Percentiles rank a stretch among this genome's conserved stretches.
Conservation (phyloP, 2,113 vertebrate genomes). For the Rhodinocichla rosea region DNA sequence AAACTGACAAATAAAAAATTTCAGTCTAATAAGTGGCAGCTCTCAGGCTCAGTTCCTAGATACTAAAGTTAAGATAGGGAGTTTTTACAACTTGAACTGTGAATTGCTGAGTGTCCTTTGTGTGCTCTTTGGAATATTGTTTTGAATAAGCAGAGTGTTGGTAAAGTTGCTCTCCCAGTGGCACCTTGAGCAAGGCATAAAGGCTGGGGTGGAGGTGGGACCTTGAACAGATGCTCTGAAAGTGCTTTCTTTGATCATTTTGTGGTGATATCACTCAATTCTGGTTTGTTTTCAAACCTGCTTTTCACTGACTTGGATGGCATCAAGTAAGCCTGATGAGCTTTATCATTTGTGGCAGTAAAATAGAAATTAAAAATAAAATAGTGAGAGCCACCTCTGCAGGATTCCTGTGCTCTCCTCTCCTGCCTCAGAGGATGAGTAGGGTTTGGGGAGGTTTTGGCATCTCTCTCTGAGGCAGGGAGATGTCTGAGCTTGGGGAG, state of each 20-base stretch:
- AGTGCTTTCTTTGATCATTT: neutral
- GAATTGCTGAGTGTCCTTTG: neutral
- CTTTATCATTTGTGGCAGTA: neutral
- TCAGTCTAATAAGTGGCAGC: neutral
- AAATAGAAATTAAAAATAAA: neutral
- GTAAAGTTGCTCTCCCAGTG: neutral
- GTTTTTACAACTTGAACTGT: neutral
- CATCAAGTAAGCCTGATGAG: neutral
- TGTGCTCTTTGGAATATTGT: neutral
- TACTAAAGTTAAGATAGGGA: neutral
- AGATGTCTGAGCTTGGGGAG: neutral
- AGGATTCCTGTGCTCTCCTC: neutral
- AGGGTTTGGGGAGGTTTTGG: neutral
- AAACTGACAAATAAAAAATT: neutral
- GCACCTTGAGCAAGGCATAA: neutral
- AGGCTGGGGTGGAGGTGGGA: neutral
- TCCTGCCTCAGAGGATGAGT: neutral
- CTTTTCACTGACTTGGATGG: neutral
- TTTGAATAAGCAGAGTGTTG: accelerated
- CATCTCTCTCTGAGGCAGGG: neutral
- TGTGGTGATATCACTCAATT: neutral
- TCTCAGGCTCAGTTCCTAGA: neutral
- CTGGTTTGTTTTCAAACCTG: neutral
- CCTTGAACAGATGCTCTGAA: neutral
- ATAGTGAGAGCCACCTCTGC: neutral